Conservation (phyloP, 35 echinoderm and acorn worm species). For the Ophiothrix spiculata region DNA sequence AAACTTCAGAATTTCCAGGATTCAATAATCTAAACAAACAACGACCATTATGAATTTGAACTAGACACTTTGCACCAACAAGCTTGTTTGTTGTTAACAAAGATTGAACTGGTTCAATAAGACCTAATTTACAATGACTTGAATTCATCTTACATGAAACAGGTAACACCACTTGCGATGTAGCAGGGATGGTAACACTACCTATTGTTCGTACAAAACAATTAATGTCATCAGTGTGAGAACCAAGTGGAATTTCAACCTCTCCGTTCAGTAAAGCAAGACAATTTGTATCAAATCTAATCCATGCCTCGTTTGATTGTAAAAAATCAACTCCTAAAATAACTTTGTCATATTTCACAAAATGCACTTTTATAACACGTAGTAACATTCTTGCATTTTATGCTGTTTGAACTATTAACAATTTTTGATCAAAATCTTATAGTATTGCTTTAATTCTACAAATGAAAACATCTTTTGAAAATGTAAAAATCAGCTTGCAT, state of each 20-base stretch:
- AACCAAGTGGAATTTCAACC: neutral
- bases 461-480: too few species aligned
- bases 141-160: neutral
- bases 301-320: neutral
- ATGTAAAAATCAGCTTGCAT: too few species aligned
- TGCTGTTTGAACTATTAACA: too few species aligned
- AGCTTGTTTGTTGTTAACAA: neutral
- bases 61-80: neutral
- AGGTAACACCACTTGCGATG: neutral
- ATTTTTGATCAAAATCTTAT: too few species aligned
- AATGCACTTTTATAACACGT: too few species aligned
- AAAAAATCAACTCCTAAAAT: conserved; percentile 2
- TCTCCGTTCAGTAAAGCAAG: neutral
- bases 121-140: neutral
- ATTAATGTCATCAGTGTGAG: conserved; percentile 6
- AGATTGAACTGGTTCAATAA: neutral
- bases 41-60: neutral
- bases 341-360: too few species aligned
- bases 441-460: too few species aligned
- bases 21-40: neutral
- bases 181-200: neutral
- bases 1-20: neutral
- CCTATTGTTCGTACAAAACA: neutral
- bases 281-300: neutral
- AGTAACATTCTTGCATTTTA: too few species aligned